Conservation (phyloP, 2,888 invertebrate genomes). For the Drosophila nr. perissopoda region DNA sequence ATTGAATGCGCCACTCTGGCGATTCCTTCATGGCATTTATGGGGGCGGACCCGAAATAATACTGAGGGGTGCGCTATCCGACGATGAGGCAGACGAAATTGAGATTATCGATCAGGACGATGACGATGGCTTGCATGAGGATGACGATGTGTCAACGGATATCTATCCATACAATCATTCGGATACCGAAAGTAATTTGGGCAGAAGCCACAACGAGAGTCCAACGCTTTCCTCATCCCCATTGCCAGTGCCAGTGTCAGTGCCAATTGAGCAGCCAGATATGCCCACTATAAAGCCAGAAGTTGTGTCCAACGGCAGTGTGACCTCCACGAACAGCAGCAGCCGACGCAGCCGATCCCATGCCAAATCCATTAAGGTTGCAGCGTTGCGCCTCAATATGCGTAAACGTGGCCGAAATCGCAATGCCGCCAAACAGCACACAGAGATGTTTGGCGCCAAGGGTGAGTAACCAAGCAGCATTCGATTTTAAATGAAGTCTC, state of each 20-base stretch:
- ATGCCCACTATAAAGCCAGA: slow-evolving; percentile 16
- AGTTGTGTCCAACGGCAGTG: slow-evolving; percentile 30
- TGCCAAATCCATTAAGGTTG: slow-evolving; percentile 53
- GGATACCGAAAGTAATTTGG: slow-evolving; percentile 81
- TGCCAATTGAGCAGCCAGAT: slow-evolving; percentile 21
- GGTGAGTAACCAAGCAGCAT: slow-evolving; percentile 30
- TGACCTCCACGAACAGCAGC: slow-evolving; percentile 30
- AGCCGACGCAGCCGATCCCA: slow-evolving; percentile 25
- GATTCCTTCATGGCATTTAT: slow-evolving; percentile 93
- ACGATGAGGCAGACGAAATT: slow-evolving; percentile 76
- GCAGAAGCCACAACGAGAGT: slow-evolving; percentile 36
- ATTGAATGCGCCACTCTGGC: slow-evolving; percentile 94
- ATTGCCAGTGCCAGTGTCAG: slow-evolving; percentile 12
- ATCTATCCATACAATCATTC: slow-evolving; percentile 59
- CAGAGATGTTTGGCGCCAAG: slow-evolving; percentile 78
- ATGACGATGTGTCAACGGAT: slow-evolving; percentile 18
- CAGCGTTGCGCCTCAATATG: slow-evolving; percentile 67
- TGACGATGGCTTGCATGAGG: slow-evolving; percentile 46
- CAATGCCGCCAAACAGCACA: slow-evolving; percentile 64
- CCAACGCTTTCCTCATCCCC: slow-evolving; percentile 26
- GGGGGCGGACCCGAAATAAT: slow-evolving; percentile 95
- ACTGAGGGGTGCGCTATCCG: slow-evolving; percentile 75
- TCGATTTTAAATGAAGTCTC: not conserved
- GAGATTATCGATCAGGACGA: slow-evolving; percentile 81
- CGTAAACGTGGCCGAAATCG: slow-evolving; percentile 63